phyloP scores from a whole-genome alignment of 2,797 vertebrate genomes.

The Dipus sagitta region DNA sequence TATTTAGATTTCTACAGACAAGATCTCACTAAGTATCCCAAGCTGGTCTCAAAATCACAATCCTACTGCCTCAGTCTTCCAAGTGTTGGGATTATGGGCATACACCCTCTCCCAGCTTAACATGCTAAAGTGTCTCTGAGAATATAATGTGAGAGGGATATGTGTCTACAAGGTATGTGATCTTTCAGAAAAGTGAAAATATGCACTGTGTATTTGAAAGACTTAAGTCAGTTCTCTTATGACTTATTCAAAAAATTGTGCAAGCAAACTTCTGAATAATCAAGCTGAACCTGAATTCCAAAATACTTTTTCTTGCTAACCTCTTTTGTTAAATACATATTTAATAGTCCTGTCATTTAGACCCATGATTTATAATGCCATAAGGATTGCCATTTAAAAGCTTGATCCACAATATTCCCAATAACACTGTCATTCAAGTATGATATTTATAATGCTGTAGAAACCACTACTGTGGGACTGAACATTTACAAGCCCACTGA shows the following conservation, averaged over 20 bases:
- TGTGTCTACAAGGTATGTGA: background rate
- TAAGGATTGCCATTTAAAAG: slow-evolving; percentile 57
- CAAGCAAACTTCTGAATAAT: background rate
- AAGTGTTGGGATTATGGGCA: background rate
- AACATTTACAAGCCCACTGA: background rate
- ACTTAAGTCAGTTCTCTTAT: slow-evolving; percentile 34
- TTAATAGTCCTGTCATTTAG: slow-evolving; percentile 52
- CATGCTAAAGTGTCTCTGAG: background rate
- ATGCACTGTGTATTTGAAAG: slow-evolving; percentile 16
- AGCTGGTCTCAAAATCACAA: background rate
- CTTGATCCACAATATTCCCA: slow-evolving; percentile 40
- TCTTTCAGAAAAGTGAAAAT: slow-evolving; percentile 42
- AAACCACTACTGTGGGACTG: slow-evolving; percentile 10
- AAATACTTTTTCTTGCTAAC: slow-evolving; percentile 36
- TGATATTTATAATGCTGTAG: slow-evolving; percentile 47
- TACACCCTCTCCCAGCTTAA: background rate
- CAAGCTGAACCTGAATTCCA: slow-evolving; percentile 45
- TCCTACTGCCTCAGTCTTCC: background rate
- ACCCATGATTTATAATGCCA: slow-evolving; percentile 24
- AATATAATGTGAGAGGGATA: background rate
- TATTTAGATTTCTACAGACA: background rate
- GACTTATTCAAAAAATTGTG: background rate
- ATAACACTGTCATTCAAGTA: slow-evolving; percentile 45
- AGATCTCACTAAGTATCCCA: background rate
- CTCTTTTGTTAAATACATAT: slow-evolving; percentile 37